Conservation (phyloP, 2,113 vertebrate genomes). For the Nettapus auritus region DNA sequence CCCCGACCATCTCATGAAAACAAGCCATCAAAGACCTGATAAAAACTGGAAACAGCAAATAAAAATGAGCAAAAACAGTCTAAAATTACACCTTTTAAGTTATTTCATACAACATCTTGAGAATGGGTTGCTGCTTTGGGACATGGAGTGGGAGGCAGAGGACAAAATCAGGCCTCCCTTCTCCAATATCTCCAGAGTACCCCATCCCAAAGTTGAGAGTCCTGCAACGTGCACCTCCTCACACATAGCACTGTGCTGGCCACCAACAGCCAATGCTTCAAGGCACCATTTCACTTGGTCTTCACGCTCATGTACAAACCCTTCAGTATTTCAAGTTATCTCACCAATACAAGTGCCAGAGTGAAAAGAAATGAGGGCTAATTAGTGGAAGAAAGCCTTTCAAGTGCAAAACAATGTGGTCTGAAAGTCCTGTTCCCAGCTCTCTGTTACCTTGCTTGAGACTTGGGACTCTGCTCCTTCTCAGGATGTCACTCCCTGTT, state of each 20-base stretch:
- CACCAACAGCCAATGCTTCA: fast-evolving
- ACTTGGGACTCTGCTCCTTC: neutral
- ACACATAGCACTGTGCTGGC: fast-evolving
- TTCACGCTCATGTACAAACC: neutral
- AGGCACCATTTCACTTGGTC: neutral
- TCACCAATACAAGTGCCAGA: neutral
- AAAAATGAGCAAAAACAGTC: neutral
- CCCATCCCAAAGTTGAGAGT: neutral
- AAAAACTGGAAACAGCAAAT: neutral
- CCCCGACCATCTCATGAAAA: neutral
- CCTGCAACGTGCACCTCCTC: neutral
- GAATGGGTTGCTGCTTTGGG: neutral
- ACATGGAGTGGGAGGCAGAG: neutral
- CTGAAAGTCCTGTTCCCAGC: neutral
- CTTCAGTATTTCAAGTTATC: neutral
- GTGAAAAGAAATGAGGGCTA: neutral
- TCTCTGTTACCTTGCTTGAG: neutral
- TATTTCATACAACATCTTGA: neutral
- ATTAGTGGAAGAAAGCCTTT: neutral
- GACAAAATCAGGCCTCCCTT: neutral
- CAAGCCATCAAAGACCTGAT: neutral
- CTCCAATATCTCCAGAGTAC: neutral
- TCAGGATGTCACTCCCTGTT: neutral
- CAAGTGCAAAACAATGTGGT: neutral
- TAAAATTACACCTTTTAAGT: neutral